Conservation (phyloP, 2,888 invertebrate genomes). For the Heliconius erato region DNA sequence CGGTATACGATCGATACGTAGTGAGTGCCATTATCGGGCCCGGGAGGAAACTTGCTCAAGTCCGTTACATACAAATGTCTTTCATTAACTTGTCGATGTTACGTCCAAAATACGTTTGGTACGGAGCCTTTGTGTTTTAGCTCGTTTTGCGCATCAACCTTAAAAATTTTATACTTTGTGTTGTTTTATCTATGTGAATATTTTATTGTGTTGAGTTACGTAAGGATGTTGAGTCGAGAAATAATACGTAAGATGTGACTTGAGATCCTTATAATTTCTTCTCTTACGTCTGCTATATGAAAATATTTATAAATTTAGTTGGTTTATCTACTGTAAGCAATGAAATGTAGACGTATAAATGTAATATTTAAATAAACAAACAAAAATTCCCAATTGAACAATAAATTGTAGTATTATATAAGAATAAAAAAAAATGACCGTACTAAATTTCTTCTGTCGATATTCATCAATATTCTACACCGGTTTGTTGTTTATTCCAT, state of each 20-base stretch:
- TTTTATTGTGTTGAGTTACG: constrained; percentile 10
- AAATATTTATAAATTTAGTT: too few species aligned
- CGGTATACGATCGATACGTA: constrained; percentile 64
- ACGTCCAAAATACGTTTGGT: constrained; percentile 68
- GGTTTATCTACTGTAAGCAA: too few species aligned
- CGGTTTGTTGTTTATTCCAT: constrained; percentile 71
- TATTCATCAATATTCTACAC: constrained; percentile 76
- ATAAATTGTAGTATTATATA: neutral
- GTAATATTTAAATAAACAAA: too few species aligned
- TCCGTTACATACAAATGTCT: constrained; percentile 85
- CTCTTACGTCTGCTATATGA: too few species aligned
- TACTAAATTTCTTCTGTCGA: neutral
- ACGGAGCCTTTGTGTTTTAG: constrained; percentile 68
- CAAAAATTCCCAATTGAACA: constrained; percentile 39
- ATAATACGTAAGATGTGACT: too few species aligned
- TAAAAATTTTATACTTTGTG: constrained; percentile 50
- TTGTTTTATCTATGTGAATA: constrained; percentile 27
- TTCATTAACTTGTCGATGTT: constrained; percentile 83
- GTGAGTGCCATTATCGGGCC: constrained; percentile 69
- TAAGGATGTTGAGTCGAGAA: too few species aligned
- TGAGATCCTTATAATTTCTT: too few species aligned
- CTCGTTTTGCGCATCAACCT: constrained; percentile 60
- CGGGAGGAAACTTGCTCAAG: constrained; percentile 79
- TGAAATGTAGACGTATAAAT: too few species aligned
- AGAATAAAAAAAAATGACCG: neutral